Base-by-base conservation (phyloP, 2,888 invertebrate genomes). In the Portevinia maculata region DNA sequence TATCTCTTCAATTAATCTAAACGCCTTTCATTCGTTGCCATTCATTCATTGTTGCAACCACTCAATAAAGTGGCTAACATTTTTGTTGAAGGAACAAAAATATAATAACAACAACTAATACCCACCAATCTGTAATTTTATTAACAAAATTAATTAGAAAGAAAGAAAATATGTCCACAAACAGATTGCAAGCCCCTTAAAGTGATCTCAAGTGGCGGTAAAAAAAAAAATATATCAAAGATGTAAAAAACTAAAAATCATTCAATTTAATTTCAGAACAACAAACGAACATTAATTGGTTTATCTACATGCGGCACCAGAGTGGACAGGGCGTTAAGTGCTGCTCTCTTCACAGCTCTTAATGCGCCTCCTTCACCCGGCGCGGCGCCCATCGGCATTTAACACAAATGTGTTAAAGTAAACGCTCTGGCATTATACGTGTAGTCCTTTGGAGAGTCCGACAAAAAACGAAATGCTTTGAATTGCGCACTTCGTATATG, bases 401-500 rank as follows among this genome's bases (percentile, higher is more conserved):
- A 52, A 65, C 44, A 13, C 32, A 37, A 69, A 70, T 30, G 70
- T 70, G 70, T 70, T 70, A 52, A 60, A 52, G 32, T 41, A 9
- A 39, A 48, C 69, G 11, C 41, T 46, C 28, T 37, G 44, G 9
- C 7, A 67, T 53, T 53, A 44, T 11, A 8, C 9, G 7, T 9
- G n/a, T 0, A 28, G 19, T 19, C 15, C 28, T 46, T 21, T 13
- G n/a, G 13, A 15, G 15, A 15, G 15, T 1, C 15, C 37, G 17
- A 34, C 11, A 8, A 44, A 11, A 48, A 48, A 69, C 1, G 55
- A 46, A 46, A 24, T 46, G 15, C 21, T n/a, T 37, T 69, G 55
- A 57, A 67, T 55, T 67, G 44, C 30, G 28, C 69, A 67, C 30
- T 60, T 46, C 46, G 11, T n/a, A 17, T 11, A n/a, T n/a, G n/a